Conservation (phyloP, 1,140 invertebrate genomes). For the Tetramorium simillimum region DNA sequence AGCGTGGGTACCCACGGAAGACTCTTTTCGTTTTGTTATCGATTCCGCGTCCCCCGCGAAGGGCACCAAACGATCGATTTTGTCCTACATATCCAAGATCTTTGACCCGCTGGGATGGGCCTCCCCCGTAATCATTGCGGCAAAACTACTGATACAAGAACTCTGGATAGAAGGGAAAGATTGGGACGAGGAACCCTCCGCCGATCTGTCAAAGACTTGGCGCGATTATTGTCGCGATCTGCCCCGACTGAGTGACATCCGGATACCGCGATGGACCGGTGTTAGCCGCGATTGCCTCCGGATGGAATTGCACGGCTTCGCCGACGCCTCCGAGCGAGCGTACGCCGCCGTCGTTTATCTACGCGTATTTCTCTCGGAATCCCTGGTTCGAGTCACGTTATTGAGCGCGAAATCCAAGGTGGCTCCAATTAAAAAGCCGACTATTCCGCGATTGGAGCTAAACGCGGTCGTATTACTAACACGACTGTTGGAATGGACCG, state of each 20-base stretch:
- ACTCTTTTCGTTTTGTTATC: neutral
- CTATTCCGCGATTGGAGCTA: constrained; percentile 5
- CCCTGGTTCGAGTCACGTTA: neutral
- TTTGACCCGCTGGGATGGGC: constrained; percentile 37
- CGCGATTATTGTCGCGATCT: no score
- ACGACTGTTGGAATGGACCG: no score
- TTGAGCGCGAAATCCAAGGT: neutral
- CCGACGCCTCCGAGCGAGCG: neutral
- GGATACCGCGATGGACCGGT: neutral
- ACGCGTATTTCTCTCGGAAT: neutral
- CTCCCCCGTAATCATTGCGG: constrained; percentile 26
- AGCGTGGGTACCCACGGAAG: neutral
- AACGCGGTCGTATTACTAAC: neutral
- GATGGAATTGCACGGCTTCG: neutral
- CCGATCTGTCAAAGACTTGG: no score
- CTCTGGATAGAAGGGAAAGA: constrained; percentile 38
- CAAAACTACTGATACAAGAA: constrained; percentile 66
- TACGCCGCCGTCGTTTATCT: constrained; percentile 10
- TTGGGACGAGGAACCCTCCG: no score
- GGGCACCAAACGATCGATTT: neutral
- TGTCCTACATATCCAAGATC: neutral
- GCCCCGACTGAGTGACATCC: no score
- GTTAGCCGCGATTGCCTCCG: rapidly evolving
- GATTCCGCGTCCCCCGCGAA: no score
- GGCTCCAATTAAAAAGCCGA: neutral